Evolutionary conservation across 1,140 invertebrate species (phyloP).

Genomic region (Drosophila quadrilineata): DNA sequence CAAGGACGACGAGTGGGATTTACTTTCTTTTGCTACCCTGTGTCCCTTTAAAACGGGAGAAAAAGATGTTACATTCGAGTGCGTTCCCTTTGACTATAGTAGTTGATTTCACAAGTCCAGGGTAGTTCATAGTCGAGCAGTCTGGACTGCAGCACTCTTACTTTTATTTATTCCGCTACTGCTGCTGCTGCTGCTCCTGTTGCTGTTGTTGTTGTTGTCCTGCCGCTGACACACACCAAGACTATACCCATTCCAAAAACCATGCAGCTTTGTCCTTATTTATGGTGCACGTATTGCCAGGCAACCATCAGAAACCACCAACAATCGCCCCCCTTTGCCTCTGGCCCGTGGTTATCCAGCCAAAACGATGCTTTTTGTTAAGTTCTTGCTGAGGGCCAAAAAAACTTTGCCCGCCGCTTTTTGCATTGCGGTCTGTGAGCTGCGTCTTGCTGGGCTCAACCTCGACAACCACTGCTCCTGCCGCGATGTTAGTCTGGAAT

Average conservation of each 20-base stretch:
- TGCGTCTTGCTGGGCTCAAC: no score
- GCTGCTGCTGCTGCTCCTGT: background rate
- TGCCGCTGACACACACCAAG: constrained; percentile 6
- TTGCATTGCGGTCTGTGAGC: constrained; percentile 59
- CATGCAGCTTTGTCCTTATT: constrained; percentile 30
- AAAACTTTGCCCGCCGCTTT: constrained; percentile 62
- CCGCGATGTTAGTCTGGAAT: constrained; percentile 5
- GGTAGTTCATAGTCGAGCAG: no score
- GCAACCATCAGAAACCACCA: constrained; percentile 44
- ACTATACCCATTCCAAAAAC: constrained; percentile 37
- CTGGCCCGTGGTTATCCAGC: constrained; percentile 11
- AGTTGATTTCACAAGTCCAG: no score
- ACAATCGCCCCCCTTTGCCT: no score
- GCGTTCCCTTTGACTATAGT: no score
- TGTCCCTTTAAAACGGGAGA: no score
- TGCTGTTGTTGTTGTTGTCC: background rate
- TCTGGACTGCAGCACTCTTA: no score
- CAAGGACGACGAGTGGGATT: no score
- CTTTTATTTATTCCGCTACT: no score
- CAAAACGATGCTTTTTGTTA: constrained; percentile 36
- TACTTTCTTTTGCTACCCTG: no score
- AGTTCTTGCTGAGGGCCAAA: constrained; percentile 51
- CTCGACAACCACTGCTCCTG: background rate
- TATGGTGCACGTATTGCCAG: constrained; percentile 38
- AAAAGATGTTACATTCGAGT: no score